These are phyloP conservation scores for Rhizomys pruinosus DNA, from an alignment of 2,113 vertebrate species.

Conservation along the genomic window DNA sequence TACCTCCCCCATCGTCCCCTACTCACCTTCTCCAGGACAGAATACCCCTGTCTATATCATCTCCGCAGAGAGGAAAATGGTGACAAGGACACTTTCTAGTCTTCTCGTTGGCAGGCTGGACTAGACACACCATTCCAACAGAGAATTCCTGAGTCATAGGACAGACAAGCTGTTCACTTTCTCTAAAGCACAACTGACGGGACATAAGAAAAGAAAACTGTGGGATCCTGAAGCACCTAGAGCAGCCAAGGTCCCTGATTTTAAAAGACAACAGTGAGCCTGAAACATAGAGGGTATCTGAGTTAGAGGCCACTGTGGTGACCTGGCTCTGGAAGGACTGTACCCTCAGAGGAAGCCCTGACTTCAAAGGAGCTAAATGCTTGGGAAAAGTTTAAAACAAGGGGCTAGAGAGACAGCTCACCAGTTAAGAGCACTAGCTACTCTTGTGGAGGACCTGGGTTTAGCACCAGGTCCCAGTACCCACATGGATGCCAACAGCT, in stretches of 20 bases:
- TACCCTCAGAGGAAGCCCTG: not conserved
- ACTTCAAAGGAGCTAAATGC: not conserved
- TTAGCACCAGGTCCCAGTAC: no score
- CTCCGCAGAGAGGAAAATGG: not conserved
- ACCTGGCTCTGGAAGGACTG: not conserved
- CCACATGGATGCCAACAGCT: no score
- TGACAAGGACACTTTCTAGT: not conserved
- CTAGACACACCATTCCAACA: not conserved
- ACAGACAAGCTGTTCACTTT: not conserved
- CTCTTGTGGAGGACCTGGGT: no score
- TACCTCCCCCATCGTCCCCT: accelerated
- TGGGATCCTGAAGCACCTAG: not conserved
- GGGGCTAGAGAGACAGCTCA: no score
- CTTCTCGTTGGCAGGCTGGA: not conserved
- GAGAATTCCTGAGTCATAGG: not conserved
- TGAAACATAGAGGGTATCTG: not conserved
- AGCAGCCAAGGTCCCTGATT: not conserved
- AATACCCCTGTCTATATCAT: not conserved
- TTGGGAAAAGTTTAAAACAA: not conserved
- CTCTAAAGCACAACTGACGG: not conserved
- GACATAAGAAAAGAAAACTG: not conserved
- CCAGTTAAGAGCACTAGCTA: no score
- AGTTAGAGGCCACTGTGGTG: not conserved
- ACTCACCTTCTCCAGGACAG: not conserved
- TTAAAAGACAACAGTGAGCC: not conserved